Conservation (phyloP, 2,797 vertebrate species). For the Darevskia mixta region DNA sequence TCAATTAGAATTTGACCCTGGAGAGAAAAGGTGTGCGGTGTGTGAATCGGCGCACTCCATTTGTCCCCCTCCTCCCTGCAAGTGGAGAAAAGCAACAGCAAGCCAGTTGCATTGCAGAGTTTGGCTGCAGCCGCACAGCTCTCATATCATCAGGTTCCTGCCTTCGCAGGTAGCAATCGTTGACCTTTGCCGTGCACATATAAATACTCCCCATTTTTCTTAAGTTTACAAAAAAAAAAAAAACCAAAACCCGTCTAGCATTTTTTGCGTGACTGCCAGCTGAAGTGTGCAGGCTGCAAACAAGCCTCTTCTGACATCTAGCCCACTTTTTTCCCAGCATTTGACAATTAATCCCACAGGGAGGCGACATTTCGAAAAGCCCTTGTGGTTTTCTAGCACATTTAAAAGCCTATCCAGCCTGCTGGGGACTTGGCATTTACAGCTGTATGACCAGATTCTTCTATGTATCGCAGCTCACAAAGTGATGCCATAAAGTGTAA, state of each 20-base stretch:
- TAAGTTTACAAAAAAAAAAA: background rate
- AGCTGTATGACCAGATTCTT: background rate
- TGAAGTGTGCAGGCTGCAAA: constrained; percentile 4
- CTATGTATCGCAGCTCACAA: constrained; percentile 15
- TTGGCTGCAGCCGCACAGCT: background rate
- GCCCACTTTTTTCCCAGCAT: constrained; percentile 50
- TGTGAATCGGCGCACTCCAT: too few relatives aligned
- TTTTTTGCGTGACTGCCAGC: background rate
- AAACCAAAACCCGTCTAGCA: too few relatives aligned
- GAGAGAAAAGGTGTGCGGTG: too few relatives aligned
- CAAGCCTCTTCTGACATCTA: constrained; percentile 61
- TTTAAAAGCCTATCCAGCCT: constrained; percentile 14
- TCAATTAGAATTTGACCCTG: too few relatives aligned
- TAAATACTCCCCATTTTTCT: background rate
- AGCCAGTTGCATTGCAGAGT: background rate
- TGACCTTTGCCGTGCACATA: background rate
- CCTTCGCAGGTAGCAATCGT: too few relatives aligned
- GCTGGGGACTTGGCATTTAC: constrained; percentile 21
- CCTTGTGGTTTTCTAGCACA: constrained; percentile 12
- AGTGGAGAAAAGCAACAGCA: background rate
- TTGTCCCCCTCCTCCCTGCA: too few relatives aligned
- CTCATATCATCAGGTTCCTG: background rate
- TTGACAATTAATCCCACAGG: constrained; percentile 26
- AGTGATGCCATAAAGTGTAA: background rate
- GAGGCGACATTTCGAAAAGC: constrained; percentile 36